Evolutionary conservation across 1,140 invertebrate genomes (phyloP), one percentile per base, ranked within the genome.

Genomic region (Cydia strobilella): DNA sequence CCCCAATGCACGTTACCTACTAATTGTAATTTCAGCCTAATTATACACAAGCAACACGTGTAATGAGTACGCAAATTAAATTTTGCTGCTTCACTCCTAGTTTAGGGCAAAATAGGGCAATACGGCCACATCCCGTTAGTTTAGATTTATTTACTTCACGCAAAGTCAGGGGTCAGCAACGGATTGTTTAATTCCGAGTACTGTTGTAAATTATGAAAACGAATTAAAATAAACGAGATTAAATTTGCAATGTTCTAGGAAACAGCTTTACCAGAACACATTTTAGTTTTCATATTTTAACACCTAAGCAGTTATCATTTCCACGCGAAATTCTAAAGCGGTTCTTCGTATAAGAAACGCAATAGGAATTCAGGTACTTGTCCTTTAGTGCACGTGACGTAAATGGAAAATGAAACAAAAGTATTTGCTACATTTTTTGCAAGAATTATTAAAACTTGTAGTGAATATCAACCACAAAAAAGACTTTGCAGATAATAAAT

Each of bases 401-500:
- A 45, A 45, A 45, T 45, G 42, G 0, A 1, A 45, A 45, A 13
- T 45, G 42, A 13, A 45, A 45, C 12, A 45, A 15, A 39, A 4
- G 0, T 45, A n/a, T 45, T 45, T 3, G 7, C 12, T 15, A 45
- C 13, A 15, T 45, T 15, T 39, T 45, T 45, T 45, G 42, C 12
- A 45, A 3, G 1, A 3, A 45, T 45, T 39, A 39, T 1, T 39
- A 7, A 51, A n/a, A 51, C 13, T 51, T 18, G 15, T 51, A 51
- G n/a, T 51, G n/a, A 18, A 51, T 59, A 18, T 54, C 51, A 54
- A 54, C 13, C 62, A 66, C 27, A 18, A 35, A 66, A 66, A 69
- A n/a, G 35, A 69, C 42, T 69, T 69, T 69, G 65, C 65, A 31
- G 63, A 66, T 69, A 69, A 69, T 69, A 69, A 69, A 39, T 69